These are phyloP conservation scores for Sthenelais limicola DNA, from an alignment of 2,888 invertebrate species.

Conservation along the genomic window DNA sequence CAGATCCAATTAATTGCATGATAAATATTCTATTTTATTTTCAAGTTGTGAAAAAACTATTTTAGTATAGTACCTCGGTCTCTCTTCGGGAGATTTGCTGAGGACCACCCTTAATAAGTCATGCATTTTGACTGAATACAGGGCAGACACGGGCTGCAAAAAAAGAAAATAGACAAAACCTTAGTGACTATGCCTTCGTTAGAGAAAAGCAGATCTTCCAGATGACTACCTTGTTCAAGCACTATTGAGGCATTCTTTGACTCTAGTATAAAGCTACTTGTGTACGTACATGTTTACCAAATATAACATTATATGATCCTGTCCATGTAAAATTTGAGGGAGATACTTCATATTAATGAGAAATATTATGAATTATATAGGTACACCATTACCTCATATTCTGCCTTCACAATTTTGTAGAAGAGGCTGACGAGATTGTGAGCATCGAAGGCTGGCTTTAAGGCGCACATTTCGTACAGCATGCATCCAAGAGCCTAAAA, in stretches of 20 bases:
- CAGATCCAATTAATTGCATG: too few relatives aligned
- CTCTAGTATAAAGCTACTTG: too few relatives aligned
- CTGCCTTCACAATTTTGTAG: conserved; percentile 67
- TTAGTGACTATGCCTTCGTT: too few relatives aligned
- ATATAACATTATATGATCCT: too few relatives aligned
- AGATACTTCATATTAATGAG: too few relatives aligned
- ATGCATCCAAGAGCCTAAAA: conserved; percentile 67
- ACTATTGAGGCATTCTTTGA: too few relatives aligned
- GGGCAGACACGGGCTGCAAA: conserved; percentile 59
- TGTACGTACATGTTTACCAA: neutral
- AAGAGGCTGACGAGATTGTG: conserved; percentile 66
- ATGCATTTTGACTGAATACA: conserved; percentile 57
- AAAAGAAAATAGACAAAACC: neutral
- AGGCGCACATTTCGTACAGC: conserved; percentile 67
- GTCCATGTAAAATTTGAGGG: too few relatives aligned
- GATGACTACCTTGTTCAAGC: too few relatives aligned
- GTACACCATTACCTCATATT: conserved; percentile 52
- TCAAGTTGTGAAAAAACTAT: too few relatives aligned
- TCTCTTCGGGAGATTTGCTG: conserved; percentile 62
- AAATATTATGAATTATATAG: too few relatives aligned
- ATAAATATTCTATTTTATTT: too few relatives aligned
- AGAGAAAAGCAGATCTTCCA: too few relatives aligned
- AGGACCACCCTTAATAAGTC: conserved; percentile 57
- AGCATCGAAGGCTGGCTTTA: conserved; percentile 67
- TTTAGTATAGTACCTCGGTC: conserved; percentile 64